phyloP scores from a whole-genome alignment of 1,140 invertebrate species.

The Heliconius melpomene region DNA sequence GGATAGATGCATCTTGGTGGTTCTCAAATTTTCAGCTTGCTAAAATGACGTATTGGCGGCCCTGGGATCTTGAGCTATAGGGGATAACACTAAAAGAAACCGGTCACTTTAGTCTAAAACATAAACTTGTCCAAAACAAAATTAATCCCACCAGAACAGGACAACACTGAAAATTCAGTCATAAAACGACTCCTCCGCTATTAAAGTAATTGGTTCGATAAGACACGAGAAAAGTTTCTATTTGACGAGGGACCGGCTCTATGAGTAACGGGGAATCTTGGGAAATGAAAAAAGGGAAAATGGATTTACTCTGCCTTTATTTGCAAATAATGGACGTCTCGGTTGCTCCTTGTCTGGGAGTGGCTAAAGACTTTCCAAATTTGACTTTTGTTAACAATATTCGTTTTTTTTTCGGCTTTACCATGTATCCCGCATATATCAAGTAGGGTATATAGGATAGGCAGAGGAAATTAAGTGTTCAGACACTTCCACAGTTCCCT shows the following conservation, averaged over 20 bases:
- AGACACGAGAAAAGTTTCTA: constrained; percentile 70
- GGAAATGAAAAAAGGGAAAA: constrained; percentile 62
- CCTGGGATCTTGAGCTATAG: background rate
- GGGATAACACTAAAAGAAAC: background rate
- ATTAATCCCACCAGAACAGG: constrained; percentile 24
- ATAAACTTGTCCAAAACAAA: constrained; percentile 24
- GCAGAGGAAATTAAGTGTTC: too few species aligned
- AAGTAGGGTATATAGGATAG: background rate
- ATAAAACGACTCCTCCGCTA: constrained; percentile 40
- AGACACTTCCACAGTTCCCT: too few species aligned
- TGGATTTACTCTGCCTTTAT: constrained; percentile 61
- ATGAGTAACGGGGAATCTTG: constrained; percentile 64
- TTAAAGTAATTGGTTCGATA: constrained; percentile 70
- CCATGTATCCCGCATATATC: too few species aligned
- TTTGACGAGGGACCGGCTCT: constrained; percentile 69
- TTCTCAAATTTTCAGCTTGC: too few species aligned
- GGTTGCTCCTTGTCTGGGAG: constrained; percentile 28
- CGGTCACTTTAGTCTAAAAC: constrained; percentile 11
- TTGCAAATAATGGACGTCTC: constrained; percentile 54
- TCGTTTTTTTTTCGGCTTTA: background rate
- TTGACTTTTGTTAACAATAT: constrained; percentile 19
- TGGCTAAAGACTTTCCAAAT: constrained; percentile 19
- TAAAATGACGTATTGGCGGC: too few species aligned
- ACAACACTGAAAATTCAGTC: constrained; percentile 39
- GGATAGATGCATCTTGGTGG: too few species aligned